phyloP scores from a whole-genome alignment of 2,113 vertebrate genomes.

The Morone saxatilis region DNA sequence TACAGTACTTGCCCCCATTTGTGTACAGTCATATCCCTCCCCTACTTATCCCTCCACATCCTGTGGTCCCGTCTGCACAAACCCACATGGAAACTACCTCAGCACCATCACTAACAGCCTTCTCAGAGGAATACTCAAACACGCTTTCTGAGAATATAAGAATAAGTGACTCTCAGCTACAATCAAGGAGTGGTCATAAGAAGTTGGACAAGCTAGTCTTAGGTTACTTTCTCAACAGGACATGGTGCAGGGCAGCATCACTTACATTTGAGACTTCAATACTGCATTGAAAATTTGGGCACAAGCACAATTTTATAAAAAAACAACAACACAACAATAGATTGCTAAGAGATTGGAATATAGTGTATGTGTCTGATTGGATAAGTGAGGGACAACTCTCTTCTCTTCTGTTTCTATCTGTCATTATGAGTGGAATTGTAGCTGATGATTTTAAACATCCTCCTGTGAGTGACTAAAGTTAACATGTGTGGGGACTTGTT shows the following conservation, averaged over 20 bases:
- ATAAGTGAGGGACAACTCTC: background rate
- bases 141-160: background rate
- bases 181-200: background rate
- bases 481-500: constrained; percentile 21
- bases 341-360: background rate
- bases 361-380: background rate
- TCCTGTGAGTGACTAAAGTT: background rate
- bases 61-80: background rate
- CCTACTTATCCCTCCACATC: background rate
- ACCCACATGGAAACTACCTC: background rate
- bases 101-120: background rate
- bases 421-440: background rate
- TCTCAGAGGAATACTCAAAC: background rate
- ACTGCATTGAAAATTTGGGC: background rate
- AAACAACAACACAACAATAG: background rate
- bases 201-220: background rate
- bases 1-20: constrained; percentile 3
- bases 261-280: background rate
- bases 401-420: background rate
- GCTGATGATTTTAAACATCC: background rate
- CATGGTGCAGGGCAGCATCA: background rate
- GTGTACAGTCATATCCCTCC: background rate
- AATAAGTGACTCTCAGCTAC: background rate
- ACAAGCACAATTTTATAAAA: background rate
- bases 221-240: background rate